A percentile compares a stretch with the other conserved stretches of the same genome.
phyloP scores from a whole-genome alignment of 2,797 vertebrate genomes.

The Sebastes ruberrimus region DNA sequence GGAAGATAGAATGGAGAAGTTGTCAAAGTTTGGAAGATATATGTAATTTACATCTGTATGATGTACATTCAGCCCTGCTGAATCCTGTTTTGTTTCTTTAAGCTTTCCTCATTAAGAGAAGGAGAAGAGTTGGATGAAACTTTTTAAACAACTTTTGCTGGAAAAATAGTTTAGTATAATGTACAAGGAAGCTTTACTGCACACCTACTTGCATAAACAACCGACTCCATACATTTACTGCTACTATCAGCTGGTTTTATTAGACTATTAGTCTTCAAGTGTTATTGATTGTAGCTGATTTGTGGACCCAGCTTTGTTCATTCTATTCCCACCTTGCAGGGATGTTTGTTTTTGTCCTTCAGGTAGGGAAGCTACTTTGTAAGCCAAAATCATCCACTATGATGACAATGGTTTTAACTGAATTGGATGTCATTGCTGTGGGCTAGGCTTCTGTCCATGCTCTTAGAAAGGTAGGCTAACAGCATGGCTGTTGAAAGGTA shows the following conservation, averaged over 20 bases:
- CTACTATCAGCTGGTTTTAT: background rate
- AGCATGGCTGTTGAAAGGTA: background rate
- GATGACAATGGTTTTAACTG: background rate
- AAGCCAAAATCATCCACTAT: background rate
- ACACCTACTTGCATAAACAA: background rate
- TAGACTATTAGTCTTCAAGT: background rate
- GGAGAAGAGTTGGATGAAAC: background rate
- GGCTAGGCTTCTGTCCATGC: background rate
- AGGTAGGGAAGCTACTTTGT: background rate
- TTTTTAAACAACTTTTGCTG: background rate
- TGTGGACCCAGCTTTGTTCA: background rate
- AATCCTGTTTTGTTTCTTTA: background rate
- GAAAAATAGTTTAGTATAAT: background rate
- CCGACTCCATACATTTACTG: background rate
- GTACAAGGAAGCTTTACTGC: background rate
- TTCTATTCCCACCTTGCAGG: background rate
- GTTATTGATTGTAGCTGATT: background rate
- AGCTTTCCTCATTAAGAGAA: background rate
- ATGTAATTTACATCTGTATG: constrained; percentile 6
- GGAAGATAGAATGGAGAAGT: background rate
- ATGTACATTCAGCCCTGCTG: background rate
- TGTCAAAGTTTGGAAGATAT: background rate
- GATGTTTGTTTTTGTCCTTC: constrained; percentile 7
- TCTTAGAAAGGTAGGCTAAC: background rate
- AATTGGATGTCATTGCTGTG: constrained; percentile 1